Conservation (phyloP, 1,140 invertebrate species). For the Drosophila nebulosa region DNA sequence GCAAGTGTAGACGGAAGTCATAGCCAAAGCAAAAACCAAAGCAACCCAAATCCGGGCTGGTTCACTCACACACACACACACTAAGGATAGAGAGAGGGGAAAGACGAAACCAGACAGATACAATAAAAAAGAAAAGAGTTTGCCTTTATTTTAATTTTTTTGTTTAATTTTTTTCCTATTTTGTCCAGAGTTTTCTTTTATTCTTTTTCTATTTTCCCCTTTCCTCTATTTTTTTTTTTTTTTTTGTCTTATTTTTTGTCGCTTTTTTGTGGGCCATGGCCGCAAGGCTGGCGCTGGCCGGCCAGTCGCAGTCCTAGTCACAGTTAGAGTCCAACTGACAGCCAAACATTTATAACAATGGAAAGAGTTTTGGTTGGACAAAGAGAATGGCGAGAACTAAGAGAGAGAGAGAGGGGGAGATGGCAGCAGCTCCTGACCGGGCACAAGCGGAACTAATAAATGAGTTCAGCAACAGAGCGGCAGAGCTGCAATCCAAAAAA, state of each 20-base stretch:
- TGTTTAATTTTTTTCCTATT: neutral
- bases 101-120: constrained; percentile 51
- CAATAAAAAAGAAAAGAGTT: constrained; percentile 55
- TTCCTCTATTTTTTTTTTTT: neutral
- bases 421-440: neutral
- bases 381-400: constrained; percentile 1
- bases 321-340: constrained; percentile 47
- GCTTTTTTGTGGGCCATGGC: constrained; percentile 43
- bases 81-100: neutral
- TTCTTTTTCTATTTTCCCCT: neutral
- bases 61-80: constrained; percentile 39
- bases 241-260: neutral
- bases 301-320: constrained; percentile 23
- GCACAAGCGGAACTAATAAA: constrained; percentile 69
- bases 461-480: constrained; percentile 59
- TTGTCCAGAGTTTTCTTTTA: constrained; percentile 10
- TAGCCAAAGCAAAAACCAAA: constrained; percentile 46
- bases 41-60: constrained; percentile 31
- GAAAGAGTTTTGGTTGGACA: neutral
- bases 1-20: constrained; percentile 49
- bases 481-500: constrained; percentile 34
- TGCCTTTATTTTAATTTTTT: neutral
- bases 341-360: constrained; percentile 72
- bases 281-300: constrained; percentile 48
- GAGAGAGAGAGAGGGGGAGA: neutral